Evolutionary conservation across 2,888 invertebrate genomes (phyloP).

Genomic region (Branchipolynoe longqiensis): DNA sequence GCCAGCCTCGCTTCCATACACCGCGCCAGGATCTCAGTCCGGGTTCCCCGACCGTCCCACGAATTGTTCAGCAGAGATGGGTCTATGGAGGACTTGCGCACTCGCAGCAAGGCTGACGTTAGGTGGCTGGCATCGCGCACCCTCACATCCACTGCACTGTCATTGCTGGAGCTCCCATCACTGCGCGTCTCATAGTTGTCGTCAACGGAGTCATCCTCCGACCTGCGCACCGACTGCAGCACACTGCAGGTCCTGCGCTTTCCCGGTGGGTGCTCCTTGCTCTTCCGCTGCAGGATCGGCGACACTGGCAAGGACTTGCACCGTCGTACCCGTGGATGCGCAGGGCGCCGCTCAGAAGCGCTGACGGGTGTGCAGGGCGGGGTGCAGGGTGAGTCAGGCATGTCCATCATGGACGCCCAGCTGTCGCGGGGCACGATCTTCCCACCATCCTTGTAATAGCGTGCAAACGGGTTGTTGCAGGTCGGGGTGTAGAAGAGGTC

Average conservation of each 20-base stretch:
- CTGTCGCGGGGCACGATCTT: constrained; percentile 75
- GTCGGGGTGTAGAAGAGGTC: constrained; percentile 82
- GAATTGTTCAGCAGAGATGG: constrained; percentile 15
- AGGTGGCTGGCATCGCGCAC: background rate
- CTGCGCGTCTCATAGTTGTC: constrained; percentile 62
- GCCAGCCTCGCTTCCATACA: constrained; percentile 61
- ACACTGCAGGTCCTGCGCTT: constrained; percentile 56
- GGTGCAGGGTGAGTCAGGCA: constrained; percentile 83
- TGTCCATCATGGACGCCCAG: constrained; percentile 83
- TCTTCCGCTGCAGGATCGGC: constrained; percentile 65
- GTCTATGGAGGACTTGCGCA: constrained; percentile 2
- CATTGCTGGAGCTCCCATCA: constrained; percentile 65
- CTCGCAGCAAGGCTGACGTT: background rate
- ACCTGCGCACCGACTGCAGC: constrained; percentile 19
- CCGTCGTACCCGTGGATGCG: constrained; percentile 62
- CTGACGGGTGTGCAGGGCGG: constrained; percentile 77
- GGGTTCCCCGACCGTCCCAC: constrained; percentile 30
- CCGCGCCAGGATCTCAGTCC: constrained; percentile 61
- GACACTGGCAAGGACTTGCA: constrained; percentile 80
- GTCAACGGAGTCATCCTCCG: constrained; percentile 54
- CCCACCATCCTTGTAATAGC: constrained; percentile 73
- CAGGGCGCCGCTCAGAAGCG: constrained; percentile 58
- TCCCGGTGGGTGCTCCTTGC: background rate
- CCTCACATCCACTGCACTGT: constrained; percentile 66
- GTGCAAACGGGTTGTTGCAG: constrained; percentile 76